Conservation (phyloP, 2,797 vertebrate species). For the Nasua narica region DNA sequence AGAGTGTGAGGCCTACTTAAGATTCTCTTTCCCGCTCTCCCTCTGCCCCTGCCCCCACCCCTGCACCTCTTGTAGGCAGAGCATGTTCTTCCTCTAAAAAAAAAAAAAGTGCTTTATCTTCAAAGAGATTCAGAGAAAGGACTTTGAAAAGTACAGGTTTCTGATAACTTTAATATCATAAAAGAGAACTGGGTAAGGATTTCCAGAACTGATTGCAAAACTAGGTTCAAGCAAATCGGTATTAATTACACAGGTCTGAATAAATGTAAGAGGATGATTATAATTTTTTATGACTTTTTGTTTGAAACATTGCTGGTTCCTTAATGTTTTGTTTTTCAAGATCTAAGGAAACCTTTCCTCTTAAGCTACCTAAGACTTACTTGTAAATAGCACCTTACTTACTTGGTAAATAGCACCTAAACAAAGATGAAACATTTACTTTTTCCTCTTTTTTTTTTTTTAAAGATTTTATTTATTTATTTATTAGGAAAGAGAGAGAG, state of each 20-base stretch:
- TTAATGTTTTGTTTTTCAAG: not conserved
- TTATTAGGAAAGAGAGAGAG: too few relatives aligned
- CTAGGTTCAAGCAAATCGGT: not conserved
- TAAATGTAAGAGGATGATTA: not conserved
- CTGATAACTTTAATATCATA: not conserved
- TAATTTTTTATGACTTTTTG: not conserved
- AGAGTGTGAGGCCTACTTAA: not conserved
- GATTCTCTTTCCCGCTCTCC: not conserved
- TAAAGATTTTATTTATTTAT: too few relatives aligned
- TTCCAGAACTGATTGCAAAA: not conserved
- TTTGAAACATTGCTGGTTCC: not conserved
- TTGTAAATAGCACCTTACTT: too few relatives aligned
- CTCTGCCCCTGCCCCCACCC: too few relatives aligned
- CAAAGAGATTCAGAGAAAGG: not conserved
- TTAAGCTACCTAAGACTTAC: not conserved
- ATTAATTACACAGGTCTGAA: not conserved
- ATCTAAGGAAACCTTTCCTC: not conserved
- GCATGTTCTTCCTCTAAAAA: not conserved
- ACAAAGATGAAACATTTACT: not conserved
- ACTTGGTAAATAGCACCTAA: not conserved
- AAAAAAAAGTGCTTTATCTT: not conserved
- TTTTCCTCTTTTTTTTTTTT: too few relatives aligned
- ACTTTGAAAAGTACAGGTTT: not conserved
- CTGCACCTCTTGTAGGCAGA: not conserved
- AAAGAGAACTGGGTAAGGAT: not conserved